Evolutionary conservation across 2,113 vertebrate species (phyloP).

Genomic region (Tychaedon coryphoeus): DNA sequence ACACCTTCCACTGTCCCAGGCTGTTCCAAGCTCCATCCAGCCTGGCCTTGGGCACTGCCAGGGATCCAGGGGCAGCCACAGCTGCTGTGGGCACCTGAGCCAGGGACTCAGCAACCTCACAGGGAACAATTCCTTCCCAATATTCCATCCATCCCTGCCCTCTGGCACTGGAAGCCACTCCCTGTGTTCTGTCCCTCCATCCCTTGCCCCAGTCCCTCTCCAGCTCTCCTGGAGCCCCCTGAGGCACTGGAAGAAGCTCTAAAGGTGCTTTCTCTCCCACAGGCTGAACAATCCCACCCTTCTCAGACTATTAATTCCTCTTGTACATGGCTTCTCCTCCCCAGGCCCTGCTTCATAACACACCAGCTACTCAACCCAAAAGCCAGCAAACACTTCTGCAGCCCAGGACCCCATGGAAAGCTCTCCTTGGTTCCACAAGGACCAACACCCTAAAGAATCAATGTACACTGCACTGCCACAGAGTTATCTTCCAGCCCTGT

Average conservation of each 20-base stretch:
- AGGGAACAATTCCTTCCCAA: rapidly evolving
- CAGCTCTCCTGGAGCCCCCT: background rate
- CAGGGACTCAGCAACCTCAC: rapidly evolving
- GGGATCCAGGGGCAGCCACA: background rate
- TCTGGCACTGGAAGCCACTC: background rate
- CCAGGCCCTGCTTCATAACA: background rate
- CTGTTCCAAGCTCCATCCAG: rapidly evolving
- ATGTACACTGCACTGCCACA: rapidly evolving
- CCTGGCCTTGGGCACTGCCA: background rate
- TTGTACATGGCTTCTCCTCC: background rate
- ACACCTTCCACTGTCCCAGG: rapidly evolving
- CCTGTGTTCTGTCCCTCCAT: background rate
- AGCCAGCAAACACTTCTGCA: background rate
- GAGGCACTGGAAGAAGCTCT: background rate
- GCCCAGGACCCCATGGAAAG: background rate
- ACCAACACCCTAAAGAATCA: rapidly evolving
- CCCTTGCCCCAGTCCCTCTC: background rate
- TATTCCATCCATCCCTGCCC: rapidly evolving
- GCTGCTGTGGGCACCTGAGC: background rate
- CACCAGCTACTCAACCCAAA: background rate
- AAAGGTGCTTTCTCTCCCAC: background rate
- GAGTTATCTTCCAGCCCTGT: background rate
- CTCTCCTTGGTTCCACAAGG: background rate
- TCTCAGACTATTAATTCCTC: background rate
- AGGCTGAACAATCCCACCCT: background rate